Conservation (phyloP, 92 coral and sea anemone species). For the Umimayanthus kanabou region DNA sequence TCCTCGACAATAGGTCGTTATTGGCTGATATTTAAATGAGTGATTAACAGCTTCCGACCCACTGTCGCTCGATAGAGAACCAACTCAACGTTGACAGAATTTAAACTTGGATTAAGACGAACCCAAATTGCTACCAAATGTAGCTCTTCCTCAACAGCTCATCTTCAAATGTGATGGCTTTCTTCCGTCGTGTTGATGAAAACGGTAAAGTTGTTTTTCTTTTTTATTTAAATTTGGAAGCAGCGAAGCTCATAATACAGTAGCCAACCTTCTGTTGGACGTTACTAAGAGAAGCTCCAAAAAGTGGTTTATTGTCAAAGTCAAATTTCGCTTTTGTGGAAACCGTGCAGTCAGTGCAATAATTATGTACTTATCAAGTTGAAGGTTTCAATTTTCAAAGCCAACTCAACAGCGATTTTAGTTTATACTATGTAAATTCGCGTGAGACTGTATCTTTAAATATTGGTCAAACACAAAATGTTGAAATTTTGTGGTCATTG, state of each 20-base stretch:
- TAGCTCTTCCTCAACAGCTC: neutral
- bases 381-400: too few relatives aligned
- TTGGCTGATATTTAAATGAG: conserved; percentile 16
- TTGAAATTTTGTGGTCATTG: too few relatives aligned
- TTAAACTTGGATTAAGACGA: too few relatives aligned
- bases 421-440: too few relatives aligned
- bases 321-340: neutral
- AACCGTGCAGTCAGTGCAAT: neutral
- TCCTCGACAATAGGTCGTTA: conserved; percentile 19
- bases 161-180: neutral
- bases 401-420: too few relatives aligned
- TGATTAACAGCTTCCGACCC: neutral
- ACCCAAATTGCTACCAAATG: neutral
- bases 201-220: neutral
- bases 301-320: neutral
- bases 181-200: neutral
- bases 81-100: neutral
- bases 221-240: too few relatives aligned
- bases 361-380: too few relatives aligned
- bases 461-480: too few relatives aligned
- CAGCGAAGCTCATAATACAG: too few relatives aligned
- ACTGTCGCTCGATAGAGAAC: neutral
- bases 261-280: neutral
- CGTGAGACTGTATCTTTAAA: too few relatives aligned
- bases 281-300: neutral